Conservation (phyloP, 2,888 invertebrate genomes). For the Heliconius hortense region DNA sequence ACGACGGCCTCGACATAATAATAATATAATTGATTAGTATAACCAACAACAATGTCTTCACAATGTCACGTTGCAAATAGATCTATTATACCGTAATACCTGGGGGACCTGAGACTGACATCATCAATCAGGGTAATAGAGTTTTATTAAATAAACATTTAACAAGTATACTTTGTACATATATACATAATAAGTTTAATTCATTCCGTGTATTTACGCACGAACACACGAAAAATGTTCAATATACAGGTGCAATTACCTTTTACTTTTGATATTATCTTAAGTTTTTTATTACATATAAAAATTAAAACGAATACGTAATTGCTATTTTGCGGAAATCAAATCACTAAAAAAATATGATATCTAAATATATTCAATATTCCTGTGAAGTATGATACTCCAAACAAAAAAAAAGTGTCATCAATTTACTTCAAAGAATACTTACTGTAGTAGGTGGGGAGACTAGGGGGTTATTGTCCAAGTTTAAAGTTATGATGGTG, state of each 20-base stretch:
- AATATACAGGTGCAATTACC: not conserved
- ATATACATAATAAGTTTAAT: not conserved
- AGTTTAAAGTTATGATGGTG: conserved; percentile 89
- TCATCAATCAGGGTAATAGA: not conserved
- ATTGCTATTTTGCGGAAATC: conserved; percentile 8
- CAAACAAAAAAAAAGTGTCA: not conserved
- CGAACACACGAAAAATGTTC: not conserved
- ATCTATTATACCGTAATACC: conserved; percentile 10
- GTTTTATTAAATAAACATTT: conserved; percentile 1
- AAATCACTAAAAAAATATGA: not conserved
- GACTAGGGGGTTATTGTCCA: conserved; percentile 95
- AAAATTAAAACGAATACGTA: not conserved
- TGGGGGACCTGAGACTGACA: conserved; percentile 2
- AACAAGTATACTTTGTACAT: not conserved
- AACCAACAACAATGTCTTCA: not conserved
- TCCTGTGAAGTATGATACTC: not conserved
- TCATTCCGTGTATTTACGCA: not conserved
- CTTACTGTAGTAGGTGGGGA: conserved; percentile 96
- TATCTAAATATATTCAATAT: conserved; percentile 9
- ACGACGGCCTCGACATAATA: not conserved
- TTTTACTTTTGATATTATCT: not conserved
- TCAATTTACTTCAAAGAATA: conserved; percentile 1
- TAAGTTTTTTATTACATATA: not conserved
- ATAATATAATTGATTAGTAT: not conserved
- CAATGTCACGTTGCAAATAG: conserved; percentile 5